phyloP scores from a whole-genome alignment of 2,888 invertebrate species.

The Drosophila meridionalis region DNA sequence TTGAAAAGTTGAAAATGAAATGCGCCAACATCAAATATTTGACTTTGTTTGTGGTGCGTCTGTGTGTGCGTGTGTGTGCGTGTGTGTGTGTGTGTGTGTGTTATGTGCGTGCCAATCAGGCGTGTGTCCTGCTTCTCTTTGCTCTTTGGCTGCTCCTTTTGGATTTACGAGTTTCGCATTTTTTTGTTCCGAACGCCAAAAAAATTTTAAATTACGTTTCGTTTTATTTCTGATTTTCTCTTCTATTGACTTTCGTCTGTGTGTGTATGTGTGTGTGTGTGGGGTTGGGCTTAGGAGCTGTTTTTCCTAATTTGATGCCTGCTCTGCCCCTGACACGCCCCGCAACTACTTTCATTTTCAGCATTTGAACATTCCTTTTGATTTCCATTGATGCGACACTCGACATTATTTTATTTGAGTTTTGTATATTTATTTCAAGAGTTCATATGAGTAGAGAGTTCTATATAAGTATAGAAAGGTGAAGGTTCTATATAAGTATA shows the following conservation, averaged over 20 bases:
- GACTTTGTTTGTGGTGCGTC: constrained; percentile 62
- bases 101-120: constrained; percentile 77
- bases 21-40: constrained; percentile 77
- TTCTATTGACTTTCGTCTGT: constrained; percentile 42
- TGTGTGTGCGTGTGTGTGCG: constrained; percentile 6
- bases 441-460: background rate
- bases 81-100: constrained; percentile 21
- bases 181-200: constrained; percentile 56
- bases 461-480: no score
- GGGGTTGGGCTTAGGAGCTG: background rate
- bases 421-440: background rate
- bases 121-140: constrained; percentile 56
- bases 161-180: constrained; percentile 68
- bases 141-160: constrained; percentile 43
- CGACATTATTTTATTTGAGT: constrained; percentile 10
- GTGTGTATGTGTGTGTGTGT: background rate
- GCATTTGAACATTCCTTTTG: constrained; percentile 48
- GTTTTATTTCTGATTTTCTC: constrained; percentile 50
- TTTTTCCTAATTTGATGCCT: constrained; percentile 16
- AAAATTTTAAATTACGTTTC: constrained; percentile 78
- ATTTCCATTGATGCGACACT: constrained; percentile 38
- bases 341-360: constrained; percentile 58
- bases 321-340: constrained; percentile 27
- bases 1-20: constrained; percentile 72
- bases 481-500: no score